Percentiles rank a stretch among this genome's conserved stretches.
These are phyloP conservation scores for Sylvicola fuscatus DNA, from an alignment of 2,888 invertebrate genomes.

Conservation along the genomic window DNA sequence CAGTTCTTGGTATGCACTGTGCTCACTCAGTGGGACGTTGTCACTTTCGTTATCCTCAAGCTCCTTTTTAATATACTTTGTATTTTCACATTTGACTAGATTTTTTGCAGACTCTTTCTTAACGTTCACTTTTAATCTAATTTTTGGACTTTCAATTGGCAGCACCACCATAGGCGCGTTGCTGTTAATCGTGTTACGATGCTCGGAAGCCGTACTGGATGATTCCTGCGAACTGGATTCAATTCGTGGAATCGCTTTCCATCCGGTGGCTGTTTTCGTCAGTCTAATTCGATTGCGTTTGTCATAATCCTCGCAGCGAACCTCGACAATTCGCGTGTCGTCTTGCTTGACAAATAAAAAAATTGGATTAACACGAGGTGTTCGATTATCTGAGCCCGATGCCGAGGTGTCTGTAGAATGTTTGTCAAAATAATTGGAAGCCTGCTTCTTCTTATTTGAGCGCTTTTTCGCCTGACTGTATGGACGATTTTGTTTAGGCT, in stretches of 20 bases:
- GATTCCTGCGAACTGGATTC: conserved; percentile 21
- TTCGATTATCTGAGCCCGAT: conserved; percentile 9
- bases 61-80: too few relatives aligned
- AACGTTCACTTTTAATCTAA: background rate
- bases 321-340: conserved; percentile 61
- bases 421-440: too few relatives aligned
- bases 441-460: too few relatives aligned
- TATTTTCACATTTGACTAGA: background rate
- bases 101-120: background rate
- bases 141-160: background rate
- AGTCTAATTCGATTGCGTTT: conserved; percentile 63
- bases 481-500: too few relatives aligned
- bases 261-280: conserved; percentile 60
- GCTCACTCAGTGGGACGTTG: too few relatives aligned
- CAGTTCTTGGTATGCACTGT: too few relatives aligned
- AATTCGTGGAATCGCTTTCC: conserved; percentile 65
- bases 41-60: too few relatives aligned
- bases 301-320: conserved; percentile 75
- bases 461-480: too few relatives aligned
- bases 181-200: too few relatives aligned
- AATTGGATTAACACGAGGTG: conserved; percentile 56
- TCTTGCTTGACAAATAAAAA: conserved; percentile 70
- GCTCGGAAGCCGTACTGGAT: too few relatives aligned
- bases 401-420: conserved; percentile 8
- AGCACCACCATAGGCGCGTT: too few relatives aligned